These are phyloP conservation scores for Digitonthophagus gazella DNA, from an alignment of 2,888 invertebrate species.

Conservation along the genomic window DNA sequence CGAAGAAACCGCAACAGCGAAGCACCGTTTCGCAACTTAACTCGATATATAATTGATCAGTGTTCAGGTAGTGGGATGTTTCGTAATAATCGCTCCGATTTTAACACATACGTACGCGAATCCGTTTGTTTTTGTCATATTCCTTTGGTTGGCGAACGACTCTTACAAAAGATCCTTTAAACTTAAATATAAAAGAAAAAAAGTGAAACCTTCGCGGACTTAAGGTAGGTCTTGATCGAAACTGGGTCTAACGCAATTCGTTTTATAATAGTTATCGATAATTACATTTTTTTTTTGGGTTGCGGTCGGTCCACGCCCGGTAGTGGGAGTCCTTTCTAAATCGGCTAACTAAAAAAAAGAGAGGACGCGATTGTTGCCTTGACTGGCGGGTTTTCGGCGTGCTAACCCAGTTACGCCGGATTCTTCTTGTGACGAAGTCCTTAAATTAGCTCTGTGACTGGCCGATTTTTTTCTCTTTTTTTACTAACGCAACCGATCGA, in stretches of 20 bases:
- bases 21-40: background rate
- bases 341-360: background rate
- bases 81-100: background rate
- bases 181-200: background rate
- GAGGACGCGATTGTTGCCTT: background rate
- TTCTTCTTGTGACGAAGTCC: background rate
- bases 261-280: background rate
- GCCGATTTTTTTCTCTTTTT: background rate
- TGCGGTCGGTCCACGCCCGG: background rate
- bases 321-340: background rate
- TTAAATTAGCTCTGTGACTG: background rate
- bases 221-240: background rate
- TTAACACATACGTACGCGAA: background rate
- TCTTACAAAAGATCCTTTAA: background rate
- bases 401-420: background rate
- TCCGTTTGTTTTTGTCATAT: background rate
- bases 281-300: background rate
- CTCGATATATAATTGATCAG: background rate
- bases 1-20: background rate
- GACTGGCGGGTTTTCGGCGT: background rate
- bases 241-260: background rate
- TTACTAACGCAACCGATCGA: background rate
- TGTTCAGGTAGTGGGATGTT: background rate
- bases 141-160: background rate
- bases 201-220: background rate